Base-by-base conservation (phyloP, 2,113 vertebrate genomes). In the Sapayoa aenigma region DNA sequence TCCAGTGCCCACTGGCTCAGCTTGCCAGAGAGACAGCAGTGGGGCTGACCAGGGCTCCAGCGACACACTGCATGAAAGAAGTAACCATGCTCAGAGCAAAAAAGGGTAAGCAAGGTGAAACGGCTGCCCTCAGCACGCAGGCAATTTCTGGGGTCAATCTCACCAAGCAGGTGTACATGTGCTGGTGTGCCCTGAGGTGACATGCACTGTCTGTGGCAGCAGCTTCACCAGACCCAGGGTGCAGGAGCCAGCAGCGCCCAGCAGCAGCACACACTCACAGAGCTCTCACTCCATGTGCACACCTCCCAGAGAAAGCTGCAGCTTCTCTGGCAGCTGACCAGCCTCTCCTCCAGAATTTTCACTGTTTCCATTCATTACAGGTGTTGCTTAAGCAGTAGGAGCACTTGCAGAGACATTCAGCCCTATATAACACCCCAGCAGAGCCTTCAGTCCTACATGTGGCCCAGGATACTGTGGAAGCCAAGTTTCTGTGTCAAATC, bases 111-210 rank as follows among this genome's bases (percentile, higher is more conserved):
- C 0, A 7, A 8, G 9, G 31, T 58, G 47, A 53, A 80, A 55
- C 1, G 2, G 24, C 19, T 80, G 14, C 37, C 60, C 23, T 63
- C 39, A 53, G 56, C 14, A 7, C 0, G 1, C 1, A 4, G 47
- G 21, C n/a, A 6, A 7, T 41, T 68, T 27, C 42, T 59, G 58
- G 25, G 25, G 16, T 63, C 63, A 55, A 17, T 53, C 9, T 5
- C 35, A 47, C 19, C 67, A n/a, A 39, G 46, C 4, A 46, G 4
- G 9, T 2, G 3, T 18, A 7, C 1, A 0, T 12, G 15, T 35
- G n/a, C 56, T 44, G 56, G 12, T 13, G 49, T 74, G 56, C 20
- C 44, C 56, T 58, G 46, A 1, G 1, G 35, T 31, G 16, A 27
- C 0, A 1, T 49, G 33, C 39, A 27, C 35, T 16, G 11, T 20